phyloP scores from a whole-genome alignment of 2,113 vertebrate genomes.

The Sinocyclocheilus anophthalmus region DNA sequence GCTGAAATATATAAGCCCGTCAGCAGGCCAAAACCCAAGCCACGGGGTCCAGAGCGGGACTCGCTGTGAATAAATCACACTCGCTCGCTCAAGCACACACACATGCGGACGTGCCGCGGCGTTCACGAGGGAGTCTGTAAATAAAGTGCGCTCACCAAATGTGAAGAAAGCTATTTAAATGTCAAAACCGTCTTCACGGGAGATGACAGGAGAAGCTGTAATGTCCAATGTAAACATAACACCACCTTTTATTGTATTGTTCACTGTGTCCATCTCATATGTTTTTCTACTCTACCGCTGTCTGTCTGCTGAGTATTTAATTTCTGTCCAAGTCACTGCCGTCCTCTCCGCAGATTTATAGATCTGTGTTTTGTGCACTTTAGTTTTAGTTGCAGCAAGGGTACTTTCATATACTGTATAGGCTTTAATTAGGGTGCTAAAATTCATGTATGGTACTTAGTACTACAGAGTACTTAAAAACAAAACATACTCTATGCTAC shows the following conservation, averaged over 20 bases:
- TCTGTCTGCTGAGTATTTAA: not conserved
- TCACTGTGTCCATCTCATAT: not conserved
- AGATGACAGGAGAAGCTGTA: conserved; percentile 44
- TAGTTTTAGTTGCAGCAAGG: too few species aligned
- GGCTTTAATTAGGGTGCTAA: too few species aligned
- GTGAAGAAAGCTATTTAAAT: conserved; percentile 77
- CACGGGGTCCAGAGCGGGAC: conserved; percentile 24
- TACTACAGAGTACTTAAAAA: too few species aligned
- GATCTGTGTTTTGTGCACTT: not conserved
- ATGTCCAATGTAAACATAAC: conserved; percentile 34
- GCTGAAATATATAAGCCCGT: conserved; percentile 42
- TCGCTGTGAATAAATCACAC: conserved; percentile 41
- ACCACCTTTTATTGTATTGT: not conserved
- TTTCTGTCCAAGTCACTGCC: not conserved
- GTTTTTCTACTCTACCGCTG: not conserved
- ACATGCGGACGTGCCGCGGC: not conserved
- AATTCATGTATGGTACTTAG: too few species aligned
- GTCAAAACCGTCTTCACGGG: conserved; percentile 69
- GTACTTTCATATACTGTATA: too few species aligned
- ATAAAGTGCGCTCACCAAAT: conserved; percentile 68
- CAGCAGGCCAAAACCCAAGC: conserved; percentile 39
- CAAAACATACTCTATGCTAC: too few species aligned
- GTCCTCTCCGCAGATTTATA: not conserved
- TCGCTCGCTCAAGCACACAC: conserved; percentile 25
- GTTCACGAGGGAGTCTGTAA: conserved; percentile 55